phyloP scores from a whole-genome alignment of 2,888 invertebrate species.

The Cheilosia vulpina region DNA sequence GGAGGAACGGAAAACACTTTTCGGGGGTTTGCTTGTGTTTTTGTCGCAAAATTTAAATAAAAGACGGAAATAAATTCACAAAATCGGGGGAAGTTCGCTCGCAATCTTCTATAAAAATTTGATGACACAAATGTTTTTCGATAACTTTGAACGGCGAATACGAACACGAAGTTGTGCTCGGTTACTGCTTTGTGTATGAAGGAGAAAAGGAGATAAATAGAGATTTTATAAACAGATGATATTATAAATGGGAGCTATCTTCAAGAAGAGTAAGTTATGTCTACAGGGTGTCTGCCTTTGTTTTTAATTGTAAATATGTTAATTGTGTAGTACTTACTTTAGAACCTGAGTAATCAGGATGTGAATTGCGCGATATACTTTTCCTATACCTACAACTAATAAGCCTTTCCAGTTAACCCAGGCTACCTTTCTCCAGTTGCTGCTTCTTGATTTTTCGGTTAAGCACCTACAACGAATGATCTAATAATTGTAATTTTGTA shows the following conservation, averaged over 20 bases:
- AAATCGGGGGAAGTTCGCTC: conserved; percentile 30
- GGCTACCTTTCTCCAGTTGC: too few relatives aligned
- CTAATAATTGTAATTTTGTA: too few relatives aligned
- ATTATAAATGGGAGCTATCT: conserved; percentile 15
- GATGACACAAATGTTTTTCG: conserved; percentile 76
- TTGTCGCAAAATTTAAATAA: conserved; percentile 32
- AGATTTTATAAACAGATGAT: conserved; percentile 61
- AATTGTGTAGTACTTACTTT: too few relatives aligned
- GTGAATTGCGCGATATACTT: too few relatives aligned
- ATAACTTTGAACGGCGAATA: conserved; percentile 68
- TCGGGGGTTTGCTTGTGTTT: conserved; percentile 17
- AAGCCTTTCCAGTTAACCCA: too few relatives aligned
- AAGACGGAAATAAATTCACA: conserved; percentile 64
- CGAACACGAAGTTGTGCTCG: conserved; percentile 27
- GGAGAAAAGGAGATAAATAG: conserved; percentile 44
- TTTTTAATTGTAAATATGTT: too few relatives aligned
- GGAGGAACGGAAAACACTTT: conserved; percentile 32
- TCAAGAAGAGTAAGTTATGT: not conserved
- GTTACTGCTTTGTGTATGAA: conserved; percentile 26
- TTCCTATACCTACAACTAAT: too few relatives aligned
- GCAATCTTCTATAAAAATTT: conserved; percentile 57
- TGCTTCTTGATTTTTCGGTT: too few relatives aligned
- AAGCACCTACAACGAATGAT: too few relatives aligned
- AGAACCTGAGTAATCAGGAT: too few relatives aligned
- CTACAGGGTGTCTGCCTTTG: conserved; percentile 15